Evolutionary conservation across 2,888 invertebrate species (phyloP).

Genomic region (Trichogramma evanescens): DNA sequence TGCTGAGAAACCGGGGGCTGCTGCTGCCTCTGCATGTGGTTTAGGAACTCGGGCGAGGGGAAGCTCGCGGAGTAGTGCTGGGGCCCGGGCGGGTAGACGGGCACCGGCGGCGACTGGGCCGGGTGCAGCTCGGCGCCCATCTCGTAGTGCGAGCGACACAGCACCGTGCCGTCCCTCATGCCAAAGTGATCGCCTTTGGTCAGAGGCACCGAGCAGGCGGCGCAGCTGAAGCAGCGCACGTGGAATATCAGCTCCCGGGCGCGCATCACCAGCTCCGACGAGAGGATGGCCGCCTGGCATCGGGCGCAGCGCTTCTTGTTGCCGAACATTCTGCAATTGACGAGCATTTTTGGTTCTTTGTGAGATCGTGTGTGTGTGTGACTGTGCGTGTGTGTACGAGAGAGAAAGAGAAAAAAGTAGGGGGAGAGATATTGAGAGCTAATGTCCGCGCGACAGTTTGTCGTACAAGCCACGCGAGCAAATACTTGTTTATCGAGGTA

Average conservation of each 20-base stretch:
- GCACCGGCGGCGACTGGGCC: slow-evolving; percentile 43
- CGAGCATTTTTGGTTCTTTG: neutral
- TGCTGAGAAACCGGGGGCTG: slow-evolving; percentile 30
- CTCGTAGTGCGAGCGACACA: slow-evolving; percentile 73
- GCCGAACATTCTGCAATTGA: slow-evolving; percentile 71
- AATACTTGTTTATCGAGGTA: too few relatives aligned
- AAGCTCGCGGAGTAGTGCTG: slow-evolving; percentile 54
- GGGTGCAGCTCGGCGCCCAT: slow-evolving; percentile 47
- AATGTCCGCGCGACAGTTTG: slow-evolving; percentile 7
- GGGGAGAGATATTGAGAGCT: neutral
- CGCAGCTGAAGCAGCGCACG: slow-evolving; percentile 90
- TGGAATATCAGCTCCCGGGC: slow-evolving; percentile 90
- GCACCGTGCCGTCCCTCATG: slow-evolving; percentile 79
- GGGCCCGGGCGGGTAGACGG: slow-evolving; percentile 44
- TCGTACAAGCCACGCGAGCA: too few relatives aligned
- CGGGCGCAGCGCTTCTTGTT: slow-evolving; percentile 79
- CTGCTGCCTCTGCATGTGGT: slow-evolving; percentile 39
- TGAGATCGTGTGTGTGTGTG: neutral
- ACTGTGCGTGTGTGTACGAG: neutral
- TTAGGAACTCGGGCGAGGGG: slow-evolving; percentile 50
- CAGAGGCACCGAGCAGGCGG: slow-evolving; percentile 76
- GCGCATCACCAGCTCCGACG: slow-evolving; percentile 91
- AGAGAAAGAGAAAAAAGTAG: neutral
- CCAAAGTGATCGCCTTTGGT: slow-evolving; percentile 94
- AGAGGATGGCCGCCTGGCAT: slow-evolving; percentile 80